Percentiles rank a stretch among this genome's conserved stretches.
phyloP scores from a whole-genome alignment of 2,113 vertebrate genomes.

The Archocentrus centrarchus region DNA sequence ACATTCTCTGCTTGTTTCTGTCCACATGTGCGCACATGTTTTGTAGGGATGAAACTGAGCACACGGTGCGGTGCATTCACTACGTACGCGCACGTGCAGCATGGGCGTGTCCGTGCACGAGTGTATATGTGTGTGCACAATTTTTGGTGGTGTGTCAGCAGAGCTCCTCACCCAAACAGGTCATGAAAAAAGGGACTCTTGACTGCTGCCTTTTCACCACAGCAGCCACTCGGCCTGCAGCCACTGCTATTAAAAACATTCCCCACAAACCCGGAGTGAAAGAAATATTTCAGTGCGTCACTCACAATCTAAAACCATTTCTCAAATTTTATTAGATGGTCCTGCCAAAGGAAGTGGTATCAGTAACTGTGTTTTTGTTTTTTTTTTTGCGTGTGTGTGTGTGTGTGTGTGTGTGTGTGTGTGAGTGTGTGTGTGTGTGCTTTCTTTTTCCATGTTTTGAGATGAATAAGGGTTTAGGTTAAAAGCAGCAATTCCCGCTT shows the following conservation, averaged over 20 bases:
- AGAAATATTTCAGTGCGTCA: conserved; percentile 62
- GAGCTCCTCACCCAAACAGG: conserved; percentile 71
- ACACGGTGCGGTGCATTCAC: not conserved
- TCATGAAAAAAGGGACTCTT: conserved; percentile 70
- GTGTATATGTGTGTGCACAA: conserved; percentile 51
- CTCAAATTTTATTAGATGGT: conserved; percentile 49
- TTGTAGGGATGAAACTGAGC: not conserved
- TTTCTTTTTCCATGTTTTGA: not conserved
- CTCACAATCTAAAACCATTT: conserved; percentile 60
- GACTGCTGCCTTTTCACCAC: conserved; percentile 67
- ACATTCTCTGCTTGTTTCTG: not conserved
- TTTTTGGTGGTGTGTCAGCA: conserved; percentile 64
- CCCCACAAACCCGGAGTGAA: conserved; percentile 61
- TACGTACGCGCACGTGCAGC: not conserved
- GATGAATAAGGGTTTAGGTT: not conserved
- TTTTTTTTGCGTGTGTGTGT: not conserved
- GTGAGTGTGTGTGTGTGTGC: not conserved
- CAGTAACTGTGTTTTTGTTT: not conserved
- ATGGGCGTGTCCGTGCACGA: conserved; percentile 49
- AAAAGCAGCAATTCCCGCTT: not conserved
- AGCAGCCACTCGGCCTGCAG: conserved; percentile 63
- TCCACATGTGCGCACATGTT: conserved; percentile 4
- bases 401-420: not conserved
- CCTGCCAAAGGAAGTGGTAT: conserved; percentile 16
- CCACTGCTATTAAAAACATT: conserved; percentile 71